These are phyloP conservation scores for Acrocyrtus sp. DNA, from an alignment of 2,888 invertebrate genomes.

Conservation along the genomic window DNA sequence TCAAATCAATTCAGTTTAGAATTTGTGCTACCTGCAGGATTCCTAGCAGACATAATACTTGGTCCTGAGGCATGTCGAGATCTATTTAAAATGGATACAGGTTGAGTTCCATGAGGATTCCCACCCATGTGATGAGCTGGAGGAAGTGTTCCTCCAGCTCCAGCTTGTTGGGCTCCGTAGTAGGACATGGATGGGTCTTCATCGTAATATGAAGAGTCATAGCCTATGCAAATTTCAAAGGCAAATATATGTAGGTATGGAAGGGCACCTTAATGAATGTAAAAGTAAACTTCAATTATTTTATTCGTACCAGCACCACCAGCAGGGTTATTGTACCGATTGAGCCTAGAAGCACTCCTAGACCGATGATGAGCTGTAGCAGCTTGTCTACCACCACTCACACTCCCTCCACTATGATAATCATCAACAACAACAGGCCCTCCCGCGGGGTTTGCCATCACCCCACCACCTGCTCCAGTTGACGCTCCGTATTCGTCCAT, in stretches of 20 bases:
- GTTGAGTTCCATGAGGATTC: slow-evolving; percentile 33
- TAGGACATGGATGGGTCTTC: slow-evolving; percentile 53
- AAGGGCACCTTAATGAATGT: background rate
- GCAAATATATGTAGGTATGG: background rate
- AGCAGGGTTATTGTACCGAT: slow-evolving; percentile 56
- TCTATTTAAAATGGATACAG: slow-evolving; percentile 59
- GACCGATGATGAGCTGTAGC: slow-evolving; percentile 70
- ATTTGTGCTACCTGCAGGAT: slow-evolving; percentile 11
- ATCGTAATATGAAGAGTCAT: slow-evolving; percentile 54
- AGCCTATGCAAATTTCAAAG: background rate
- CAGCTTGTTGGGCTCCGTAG: slow-evolving; percentile 6
- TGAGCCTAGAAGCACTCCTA: slow-evolving; percentile 67
- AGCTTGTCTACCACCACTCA: slow-evolving; percentile 71
- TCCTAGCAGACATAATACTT: slow-evolving; percentile 32
- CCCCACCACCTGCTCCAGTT: slow-evolving; percentile 70
- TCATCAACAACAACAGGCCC: slow-evolving; percentile 69
- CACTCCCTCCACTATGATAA: slow-evolving; percentile 77
- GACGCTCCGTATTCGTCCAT: slow-evolving; percentile 65
- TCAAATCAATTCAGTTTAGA: background rate
- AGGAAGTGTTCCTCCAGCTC: background rate
- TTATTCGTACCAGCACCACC: slow-evolving; percentile 11
- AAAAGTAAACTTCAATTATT: too few species aligned
- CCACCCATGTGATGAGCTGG: slow-evolving; percentile 11
- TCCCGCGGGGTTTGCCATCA: slow-evolving; percentile 69
- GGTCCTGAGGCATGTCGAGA: slow-evolving; percentile 58